Conservation (phyloP, 1,140 invertebrate species). For the Drosophila rufa region DNA sequence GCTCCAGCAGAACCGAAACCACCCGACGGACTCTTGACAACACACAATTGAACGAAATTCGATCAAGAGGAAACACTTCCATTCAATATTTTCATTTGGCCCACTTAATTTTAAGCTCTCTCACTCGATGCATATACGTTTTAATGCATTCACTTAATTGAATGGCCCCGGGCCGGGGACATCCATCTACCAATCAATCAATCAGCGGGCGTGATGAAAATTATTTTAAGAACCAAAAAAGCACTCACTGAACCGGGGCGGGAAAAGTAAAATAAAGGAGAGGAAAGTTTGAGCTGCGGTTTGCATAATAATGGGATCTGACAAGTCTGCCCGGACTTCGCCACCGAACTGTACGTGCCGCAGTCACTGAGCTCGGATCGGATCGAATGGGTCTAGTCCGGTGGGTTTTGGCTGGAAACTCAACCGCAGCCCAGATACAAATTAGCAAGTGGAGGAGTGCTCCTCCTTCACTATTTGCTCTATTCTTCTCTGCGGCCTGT, state of each 20-base stretch:
- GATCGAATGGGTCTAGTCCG: slow-evolving; percentile 6
- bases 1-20: neutral
- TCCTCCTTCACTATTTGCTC: neutral
- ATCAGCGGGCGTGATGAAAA: slow-evolving; percentile 61
- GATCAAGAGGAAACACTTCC: slow-evolving; percentile 20
- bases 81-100: slow-evolving; percentile 13
- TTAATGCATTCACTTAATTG: slow-evolving; percentile 67
- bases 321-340: slow-evolving; percentile 17
- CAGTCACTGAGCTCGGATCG: slow-evolving; percentile 44
- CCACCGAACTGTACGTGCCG: slow-evolving; percentile 47
- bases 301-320: slow-evolving; percentile 68
- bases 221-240: slow-evolving; percentile 56
- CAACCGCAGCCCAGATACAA: slow-evolving; percentile 63
- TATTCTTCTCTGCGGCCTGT: neutral
- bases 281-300: slow-evolving; percentile 22
- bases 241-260: slow-evolving; percentile 4
- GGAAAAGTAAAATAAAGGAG: slow-evolving; percentile 31
- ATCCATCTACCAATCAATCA: slow-evolving; percentile 69
- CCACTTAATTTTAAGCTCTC: slow-evolving; percentile 20
- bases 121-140: slow-evolving; percentile 3
- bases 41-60: slow-evolving; percentile 22
- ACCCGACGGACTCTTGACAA: slow-evolving; percentile 12
- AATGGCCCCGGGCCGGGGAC: slow-evolving; percentile 19
- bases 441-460: slow-evolving; percentile 53
- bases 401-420: slow-evolving; percentile 15